These are phyloP conservation scores for Nasonia longicornis DNA, from an alignment of 1,140 invertebrate genomes.

Conservation along the genomic window DNA sequence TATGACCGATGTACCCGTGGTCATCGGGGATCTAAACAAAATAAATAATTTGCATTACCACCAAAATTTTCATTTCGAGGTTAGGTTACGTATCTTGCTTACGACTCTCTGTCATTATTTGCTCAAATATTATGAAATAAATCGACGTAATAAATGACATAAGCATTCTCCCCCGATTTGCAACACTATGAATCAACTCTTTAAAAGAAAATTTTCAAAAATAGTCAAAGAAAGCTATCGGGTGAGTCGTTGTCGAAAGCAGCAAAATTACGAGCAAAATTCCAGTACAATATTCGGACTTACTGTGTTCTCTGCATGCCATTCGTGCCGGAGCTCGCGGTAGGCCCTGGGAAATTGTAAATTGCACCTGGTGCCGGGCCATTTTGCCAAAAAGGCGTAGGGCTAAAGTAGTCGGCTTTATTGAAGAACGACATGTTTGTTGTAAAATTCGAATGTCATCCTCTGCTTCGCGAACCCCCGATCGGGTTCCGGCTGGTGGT, in stretches of 20 bases:
- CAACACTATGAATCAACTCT: not conserved
- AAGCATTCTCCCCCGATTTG: not conserved
- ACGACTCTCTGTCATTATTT: not conserved
- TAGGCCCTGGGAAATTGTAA: slow-evolving; percentile 76
- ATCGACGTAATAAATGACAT: not conserved
- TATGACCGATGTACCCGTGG: slow-evolving; percentile 91
- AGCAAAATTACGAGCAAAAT: not conserved
- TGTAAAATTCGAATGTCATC: slow-evolving; percentile 48
- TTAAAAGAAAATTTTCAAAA: not conserved
- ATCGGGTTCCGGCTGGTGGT: not conserved
- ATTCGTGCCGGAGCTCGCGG: slow-evolving; percentile 58
- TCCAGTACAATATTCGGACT: slow-evolving; percentile 59
- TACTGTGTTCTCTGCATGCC: slow-evolving; percentile 75
- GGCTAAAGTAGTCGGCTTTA: slow-evolving; percentile 51
- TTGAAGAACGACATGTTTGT: slow-evolving; percentile 57
- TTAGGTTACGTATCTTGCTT: slow-evolving; percentile 1
- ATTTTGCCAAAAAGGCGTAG: slow-evolving; percentile 76
- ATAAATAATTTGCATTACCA: slow-evolving; percentile 2
- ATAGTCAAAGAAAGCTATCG: slow-evolving; percentile 7
- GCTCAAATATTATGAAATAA: not conserved
- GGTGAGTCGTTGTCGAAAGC: not conserved
- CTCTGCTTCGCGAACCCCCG: not conserved
- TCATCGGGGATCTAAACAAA: slow-evolving; percentile 81
- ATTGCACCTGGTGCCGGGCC: slow-evolving; percentile 78
- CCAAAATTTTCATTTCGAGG: slow-evolving; percentile 39